Base-by-base conservation (phyloP, 2,888 invertebrate genomes). In the Phyllotreta striolata region DNA sequence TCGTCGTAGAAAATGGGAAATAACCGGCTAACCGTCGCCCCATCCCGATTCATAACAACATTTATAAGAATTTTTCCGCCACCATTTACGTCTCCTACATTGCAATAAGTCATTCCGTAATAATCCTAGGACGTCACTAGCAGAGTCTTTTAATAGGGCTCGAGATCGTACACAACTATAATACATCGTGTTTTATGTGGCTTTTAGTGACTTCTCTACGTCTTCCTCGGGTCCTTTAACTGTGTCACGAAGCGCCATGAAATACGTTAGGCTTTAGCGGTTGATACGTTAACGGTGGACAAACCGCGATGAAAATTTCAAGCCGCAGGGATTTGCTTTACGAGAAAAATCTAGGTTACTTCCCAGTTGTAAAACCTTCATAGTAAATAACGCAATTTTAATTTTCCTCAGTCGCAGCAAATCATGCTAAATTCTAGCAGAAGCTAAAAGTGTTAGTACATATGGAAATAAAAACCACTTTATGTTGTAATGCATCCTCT, bases 171-270 rank as follows among this genome's bases (percentile, higher is more conserved):
- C 59, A 55, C 58, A 63, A 59, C 55, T 43, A 59, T 63, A 58
- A 63, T 58, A 63, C 47, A 43, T 59, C 55, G 47, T 59, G 58
- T 63, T 59, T 63, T 59, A 63, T 63, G 58, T 52, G 35, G 51
- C 51, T 59, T 59, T 59, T 59, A 59, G 35, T 59, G 52, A 52
- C 60, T 52, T 60, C 54, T 54, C 52, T 44, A 60, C 60, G 52
- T 60, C 54, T 44, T 60, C 44, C 49, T 44, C 24, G 44, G 60
- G 12, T 44, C 60, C 60, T 60, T 54, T 24, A 24, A 60, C 37
- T 44, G 10, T 60, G 60, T 60, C 60, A 54, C 44, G 44, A 54
- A 60, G 35, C 52, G 44, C 49, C 14, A 52, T 60, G 52, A 60
- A 54, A 60, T 60, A 60, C 43, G 54, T 52, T 52, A 60, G 52